phyloP scores from a whole-genome alignment of 37 sponge, comb jelly and placozoan species.

The Diacarnus erythraeanus region DNA sequence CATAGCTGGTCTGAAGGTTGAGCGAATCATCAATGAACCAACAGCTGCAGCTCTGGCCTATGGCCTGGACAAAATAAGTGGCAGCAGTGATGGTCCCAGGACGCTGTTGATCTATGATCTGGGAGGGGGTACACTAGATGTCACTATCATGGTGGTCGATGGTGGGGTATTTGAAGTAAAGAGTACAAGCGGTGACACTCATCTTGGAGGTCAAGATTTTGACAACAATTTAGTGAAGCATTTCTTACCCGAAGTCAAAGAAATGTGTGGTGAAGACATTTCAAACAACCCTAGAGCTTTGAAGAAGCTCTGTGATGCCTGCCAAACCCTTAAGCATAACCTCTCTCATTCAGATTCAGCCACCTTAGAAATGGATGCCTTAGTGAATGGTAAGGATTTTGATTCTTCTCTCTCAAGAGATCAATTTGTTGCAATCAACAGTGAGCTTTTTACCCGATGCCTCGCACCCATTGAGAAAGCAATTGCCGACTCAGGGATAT shows the following conservation, averaged over 20 bases:
- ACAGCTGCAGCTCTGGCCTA: constrained; percentile 98
- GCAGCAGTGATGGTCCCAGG: constrained; percentile 1
- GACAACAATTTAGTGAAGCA: constrained; percentile 80
- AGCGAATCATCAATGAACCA: constrained; percentile 97
- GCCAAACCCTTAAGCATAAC: constrained; percentile 82
- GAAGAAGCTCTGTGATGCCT: constrained; percentile 84
- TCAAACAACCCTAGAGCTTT: constrained; percentile 74
- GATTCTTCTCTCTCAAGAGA: constrained; percentile 82
- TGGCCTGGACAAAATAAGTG: constrained; percentile 75
- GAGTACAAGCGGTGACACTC: constrained; percentile 92
- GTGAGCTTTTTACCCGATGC: constrained; percentile 66
- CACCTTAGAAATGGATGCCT: constrained; percentile 79
- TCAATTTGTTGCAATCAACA: constrained; percentile 76
- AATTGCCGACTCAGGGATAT: constrained; percentile 72
- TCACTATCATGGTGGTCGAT: constrained; percentile 79
- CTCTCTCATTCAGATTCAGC: constrained; percentile 84
- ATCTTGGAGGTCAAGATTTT: constrained; percentile 93
- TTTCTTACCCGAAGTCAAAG: constrained; percentile 70
- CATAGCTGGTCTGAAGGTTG: constrained; percentile 85
- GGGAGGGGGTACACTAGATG: constrained; percentile 94
- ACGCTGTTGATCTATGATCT: constrained; percentile 90
- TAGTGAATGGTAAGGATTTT: constrained; percentile 87
- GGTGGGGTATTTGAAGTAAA: constrained; percentile 87
- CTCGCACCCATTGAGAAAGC: constrained; percentile 71
- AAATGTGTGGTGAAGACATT: constrained; percentile 72